Evolutionary conservation across 2,113 vertebrate genomes (phyloP).

Genomic region (Mesoclemmys tuberculata): DNA sequence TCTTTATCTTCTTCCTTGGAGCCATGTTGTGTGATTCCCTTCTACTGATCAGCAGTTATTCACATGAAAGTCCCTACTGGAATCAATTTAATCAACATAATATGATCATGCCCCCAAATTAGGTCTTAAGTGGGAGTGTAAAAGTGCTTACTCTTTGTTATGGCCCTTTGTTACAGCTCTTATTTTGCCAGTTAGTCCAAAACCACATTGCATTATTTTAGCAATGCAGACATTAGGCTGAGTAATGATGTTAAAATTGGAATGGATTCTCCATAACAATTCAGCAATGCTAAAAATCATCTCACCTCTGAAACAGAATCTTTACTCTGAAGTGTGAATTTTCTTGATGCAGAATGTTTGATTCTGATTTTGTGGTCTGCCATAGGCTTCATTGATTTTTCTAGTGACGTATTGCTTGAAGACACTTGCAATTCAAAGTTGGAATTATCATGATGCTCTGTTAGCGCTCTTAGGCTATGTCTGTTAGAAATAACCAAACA

Average conservation of each 20-base stretch:
- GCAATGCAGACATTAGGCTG: background rate
- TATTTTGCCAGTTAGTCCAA: background rate
- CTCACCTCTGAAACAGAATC: background rate
- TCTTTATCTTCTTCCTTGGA: background rate
- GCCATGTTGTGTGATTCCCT: background rate
- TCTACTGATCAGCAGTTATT: background rate
- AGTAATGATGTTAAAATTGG: background rate
- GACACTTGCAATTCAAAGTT: background rate
- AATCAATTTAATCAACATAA: background rate
- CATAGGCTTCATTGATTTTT: conserved; percentile 18
- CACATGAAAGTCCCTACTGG: background rate
- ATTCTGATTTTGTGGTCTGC: conserved; percentile 18
- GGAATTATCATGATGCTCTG: conserved; percentile 1
- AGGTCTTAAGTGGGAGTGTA: background rate
- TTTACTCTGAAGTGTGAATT: conserved; percentile 38
- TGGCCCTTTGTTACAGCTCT: background rate
- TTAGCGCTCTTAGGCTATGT: background rate
- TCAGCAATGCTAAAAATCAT: background rate
- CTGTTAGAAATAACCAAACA: no score
- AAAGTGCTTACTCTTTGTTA: background rate
- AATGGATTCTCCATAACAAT: background rate
- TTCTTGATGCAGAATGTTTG: conserved; percentile 43
- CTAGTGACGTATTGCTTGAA: background rate
- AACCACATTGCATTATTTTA: background rate
- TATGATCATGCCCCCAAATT: background rate